Evolutionary conservation across 2,888 invertebrate species (phyloP).

Genomic region (Drosophila falleni): DNA sequence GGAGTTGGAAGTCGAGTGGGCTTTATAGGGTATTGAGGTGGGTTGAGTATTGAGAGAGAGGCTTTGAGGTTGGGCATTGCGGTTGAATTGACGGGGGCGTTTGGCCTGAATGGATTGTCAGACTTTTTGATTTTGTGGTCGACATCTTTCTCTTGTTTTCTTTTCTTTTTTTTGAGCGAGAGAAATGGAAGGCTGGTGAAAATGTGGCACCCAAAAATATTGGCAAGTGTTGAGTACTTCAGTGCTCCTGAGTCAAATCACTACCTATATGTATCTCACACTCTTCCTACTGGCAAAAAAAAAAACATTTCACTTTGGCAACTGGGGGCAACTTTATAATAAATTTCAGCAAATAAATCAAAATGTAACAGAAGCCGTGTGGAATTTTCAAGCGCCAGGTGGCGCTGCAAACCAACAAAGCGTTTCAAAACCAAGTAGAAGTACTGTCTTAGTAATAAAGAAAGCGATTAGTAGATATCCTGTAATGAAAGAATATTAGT

Average conservation of each 20-base stretch:
- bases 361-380: constrained; percentile 77
- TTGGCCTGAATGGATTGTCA: constrained; percentile 50
- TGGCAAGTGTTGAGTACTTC: constrained; percentile 51
- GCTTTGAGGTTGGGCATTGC: not conserved
- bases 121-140: constrained; percentile 64
- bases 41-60: not conserved
- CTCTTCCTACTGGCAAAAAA: not conserved
- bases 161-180: too few relatives aligned
- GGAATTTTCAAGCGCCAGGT: constrained; percentile 75
- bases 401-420: constrained; percentile 38
- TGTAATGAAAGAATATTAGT: not conserved
- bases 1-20: not conserved
- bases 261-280: constrained; percentile 33
- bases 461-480: constrained; percentile 12
- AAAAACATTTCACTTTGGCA: constrained; percentile 51
- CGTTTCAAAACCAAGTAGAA: not conserved
- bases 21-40: not conserved
- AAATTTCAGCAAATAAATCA: constrained; percentile 80
- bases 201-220: not conserved
- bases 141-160: constrained; percentile 30
- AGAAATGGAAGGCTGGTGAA: too few relatives aligned
- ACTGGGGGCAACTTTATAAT: constrained; percentile 70
- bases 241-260: constrained; percentile 28
- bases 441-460: too few relatives aligned
- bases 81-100: not conserved